Percentiles rank a stretch among this genome's conserved stretches.
These are phyloP conservation scores for Drosophila austrosaltans DNA, from an alignment of 2,888 invertebrate genomes.

Conservation along the genomic window DNA sequence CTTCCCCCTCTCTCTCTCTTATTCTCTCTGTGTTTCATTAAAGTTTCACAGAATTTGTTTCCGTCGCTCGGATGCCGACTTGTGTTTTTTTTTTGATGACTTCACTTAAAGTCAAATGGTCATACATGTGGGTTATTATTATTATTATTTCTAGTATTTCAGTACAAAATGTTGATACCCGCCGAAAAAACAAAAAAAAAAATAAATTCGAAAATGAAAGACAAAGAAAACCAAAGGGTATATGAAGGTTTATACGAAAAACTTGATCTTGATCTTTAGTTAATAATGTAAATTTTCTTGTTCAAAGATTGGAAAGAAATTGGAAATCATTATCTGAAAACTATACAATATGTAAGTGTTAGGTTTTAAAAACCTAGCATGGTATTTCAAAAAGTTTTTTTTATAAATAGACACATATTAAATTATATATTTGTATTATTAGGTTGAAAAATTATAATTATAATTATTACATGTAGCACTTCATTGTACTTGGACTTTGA, in stretches of 20 bases:
- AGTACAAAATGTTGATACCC: conserved; percentile 42
- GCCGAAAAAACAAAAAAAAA: conserved; percentile 10
- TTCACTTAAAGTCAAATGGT: conserved; percentile 77
- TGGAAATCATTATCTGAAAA: neutral
- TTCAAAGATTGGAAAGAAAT: no score
- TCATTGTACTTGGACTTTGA: no score
- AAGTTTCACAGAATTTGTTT: conserved; percentile 72
- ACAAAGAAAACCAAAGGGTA: neutral
- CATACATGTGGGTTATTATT: conserved; percentile 66
- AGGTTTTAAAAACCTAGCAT: neutral
- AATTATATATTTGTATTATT: no score
- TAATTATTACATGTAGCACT: no score
- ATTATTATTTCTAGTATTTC: conserved; percentile 63
- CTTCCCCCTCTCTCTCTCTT: conserved; percentile 25
- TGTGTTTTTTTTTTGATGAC: conserved; percentile 72
- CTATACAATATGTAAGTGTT: neutral
- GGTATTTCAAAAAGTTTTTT: no score
- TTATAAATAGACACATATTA: no score
- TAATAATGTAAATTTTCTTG: neutral
- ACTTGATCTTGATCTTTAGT: neutral
- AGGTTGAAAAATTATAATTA: no score
- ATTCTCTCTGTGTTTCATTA: conserved; percentile 36
- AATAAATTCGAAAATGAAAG: conserved; percentile 5
- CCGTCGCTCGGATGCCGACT: conserved; percentile 50
- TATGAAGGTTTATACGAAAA: neutral